phyloP scores from a whole-genome alignment of 2,797 vertebrate species.

The Hemibagrus guttatus region DNA sequence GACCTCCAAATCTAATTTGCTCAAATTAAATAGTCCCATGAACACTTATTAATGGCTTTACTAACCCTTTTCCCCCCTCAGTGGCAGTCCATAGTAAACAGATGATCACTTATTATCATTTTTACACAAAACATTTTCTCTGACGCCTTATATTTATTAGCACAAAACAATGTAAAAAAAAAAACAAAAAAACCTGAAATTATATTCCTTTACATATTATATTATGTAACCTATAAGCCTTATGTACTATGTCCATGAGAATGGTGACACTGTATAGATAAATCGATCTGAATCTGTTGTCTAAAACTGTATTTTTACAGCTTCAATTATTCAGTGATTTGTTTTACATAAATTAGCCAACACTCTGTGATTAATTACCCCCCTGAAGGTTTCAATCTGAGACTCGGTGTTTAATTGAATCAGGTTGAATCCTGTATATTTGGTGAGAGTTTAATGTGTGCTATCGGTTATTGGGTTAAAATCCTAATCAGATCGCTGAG shows the following conservation, averaged over 20 bases:
- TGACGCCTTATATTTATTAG: neutral
- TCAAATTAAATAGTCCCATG: slow-evolving; percentile 30
- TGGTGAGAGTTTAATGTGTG: slow-evolving; percentile 27
- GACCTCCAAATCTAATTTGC: slow-evolving; percentile 6
- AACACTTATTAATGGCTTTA: slow-evolving; percentile 19
- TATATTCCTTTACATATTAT: neutral
- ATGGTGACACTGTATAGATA: neutral
- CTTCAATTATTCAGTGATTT: slow-evolving; percentile 40
- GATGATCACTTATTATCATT: neutral
- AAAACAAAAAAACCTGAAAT: neutral
- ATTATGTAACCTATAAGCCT: neutral
- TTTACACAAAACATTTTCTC: neutral
- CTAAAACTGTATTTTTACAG: neutral
- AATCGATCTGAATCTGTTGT: slow-evolving; percentile 8
- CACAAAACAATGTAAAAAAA: neutral
- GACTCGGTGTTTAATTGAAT: slow-evolving; percentile 33
- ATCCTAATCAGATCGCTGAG: slow-evolving; percentile 56
- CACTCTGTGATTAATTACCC: slow-evolving; percentile 44
- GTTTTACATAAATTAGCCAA: slow-evolving; percentile 20
- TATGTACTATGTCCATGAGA: neutral
- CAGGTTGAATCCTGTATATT: slow-evolving; percentile 26
- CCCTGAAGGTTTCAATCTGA: slow-evolving; percentile 35
- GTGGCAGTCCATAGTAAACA: neutral
- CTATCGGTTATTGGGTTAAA: slow-evolving; percentile 45
- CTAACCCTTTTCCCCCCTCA: neutral